phyloP scores from a whole-genome alignment of 2,113 vertebrate species.

The Hymenochirus boettgeri region DNA sequence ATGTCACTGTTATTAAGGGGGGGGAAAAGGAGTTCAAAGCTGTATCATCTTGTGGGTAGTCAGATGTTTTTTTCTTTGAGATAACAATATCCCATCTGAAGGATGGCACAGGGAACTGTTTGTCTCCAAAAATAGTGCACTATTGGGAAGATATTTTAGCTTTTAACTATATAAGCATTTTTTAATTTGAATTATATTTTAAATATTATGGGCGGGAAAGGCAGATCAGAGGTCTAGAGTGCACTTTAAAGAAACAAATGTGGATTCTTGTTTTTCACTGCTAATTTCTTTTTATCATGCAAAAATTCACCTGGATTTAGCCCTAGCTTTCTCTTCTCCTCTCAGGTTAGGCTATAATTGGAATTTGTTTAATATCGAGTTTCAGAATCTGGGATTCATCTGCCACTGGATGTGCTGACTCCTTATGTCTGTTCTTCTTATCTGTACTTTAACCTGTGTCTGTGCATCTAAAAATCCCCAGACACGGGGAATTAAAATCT shows the following conservation, averaged over 20 bases:
- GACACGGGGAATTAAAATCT: constrained; percentile 34
- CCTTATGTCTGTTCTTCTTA: constrained; percentile 29
- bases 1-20: not conserved
- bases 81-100: constrained; percentile 1
- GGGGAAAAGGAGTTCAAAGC: not conserved
- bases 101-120: not conserved
- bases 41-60: not conserved
- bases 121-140: constrained; percentile 21
- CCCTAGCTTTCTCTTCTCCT: not conserved
- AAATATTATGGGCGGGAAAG: constrained; percentile 37
- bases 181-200: constrained; percentile 31
- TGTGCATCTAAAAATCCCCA: constrained; percentile 31
- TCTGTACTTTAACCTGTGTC: constrained; percentile 39
- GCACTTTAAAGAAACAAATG: constrained; percentile 36
- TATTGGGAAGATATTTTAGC: constrained; percentile 37
- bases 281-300: not conserved
- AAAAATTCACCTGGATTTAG: not conserved
- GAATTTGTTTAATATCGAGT: not conserved
- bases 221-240: constrained; percentile 46
- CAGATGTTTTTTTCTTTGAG: not conserved
- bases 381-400: not conserved
- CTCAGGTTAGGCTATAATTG: not conserved
- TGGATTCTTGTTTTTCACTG: constrained; percentile 5
- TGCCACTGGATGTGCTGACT: constrained; percentile 7
- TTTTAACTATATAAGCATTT: constrained; percentile 35